These are phyloP conservation scores for Trichonephila clavata DNA, from an alignment of 1,140 invertebrate species.

Conservation along the genomic window DNA sequence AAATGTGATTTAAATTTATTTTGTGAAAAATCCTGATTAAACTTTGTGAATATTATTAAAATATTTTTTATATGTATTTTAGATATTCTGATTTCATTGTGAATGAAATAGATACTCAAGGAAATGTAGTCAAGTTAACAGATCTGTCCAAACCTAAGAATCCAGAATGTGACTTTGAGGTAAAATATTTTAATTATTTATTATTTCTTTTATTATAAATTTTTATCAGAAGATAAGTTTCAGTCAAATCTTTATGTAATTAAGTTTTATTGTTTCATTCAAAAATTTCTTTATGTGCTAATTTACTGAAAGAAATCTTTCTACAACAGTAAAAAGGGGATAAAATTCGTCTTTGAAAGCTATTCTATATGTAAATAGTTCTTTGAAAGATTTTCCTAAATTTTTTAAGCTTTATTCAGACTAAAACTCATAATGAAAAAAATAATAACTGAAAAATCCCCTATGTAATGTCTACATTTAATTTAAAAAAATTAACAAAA, in stretches of 20 bases:
- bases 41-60: background rate
- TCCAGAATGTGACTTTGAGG: conserved; percentile 5
- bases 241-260: background rate
- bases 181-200: background rate
- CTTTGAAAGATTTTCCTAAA: no score
- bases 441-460: no score
- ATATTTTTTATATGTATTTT: conserved; percentile 41
- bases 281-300: no score
- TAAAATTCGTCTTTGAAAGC: no score
- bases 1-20: background rate
- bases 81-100: conserved; percentile 83
- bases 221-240: background rate
- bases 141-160: conserved; percentile 77
- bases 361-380: no score
- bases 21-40: background rate
- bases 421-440: no score
- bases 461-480: no score
- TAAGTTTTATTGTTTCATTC: background rate
- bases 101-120: conserved; percentile 81
- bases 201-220: background rate
- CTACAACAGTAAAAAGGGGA: no score
- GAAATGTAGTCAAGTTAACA: conserved; percentile 81
- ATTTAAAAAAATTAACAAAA: no score
- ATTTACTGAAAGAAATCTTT: no score
- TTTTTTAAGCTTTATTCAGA: no score